Percentiles rank a stretch among this genome's conserved stretches.
Conservation (phyloP, 1,140 invertebrate species). For the Drosophila bipectinata region DNA sequence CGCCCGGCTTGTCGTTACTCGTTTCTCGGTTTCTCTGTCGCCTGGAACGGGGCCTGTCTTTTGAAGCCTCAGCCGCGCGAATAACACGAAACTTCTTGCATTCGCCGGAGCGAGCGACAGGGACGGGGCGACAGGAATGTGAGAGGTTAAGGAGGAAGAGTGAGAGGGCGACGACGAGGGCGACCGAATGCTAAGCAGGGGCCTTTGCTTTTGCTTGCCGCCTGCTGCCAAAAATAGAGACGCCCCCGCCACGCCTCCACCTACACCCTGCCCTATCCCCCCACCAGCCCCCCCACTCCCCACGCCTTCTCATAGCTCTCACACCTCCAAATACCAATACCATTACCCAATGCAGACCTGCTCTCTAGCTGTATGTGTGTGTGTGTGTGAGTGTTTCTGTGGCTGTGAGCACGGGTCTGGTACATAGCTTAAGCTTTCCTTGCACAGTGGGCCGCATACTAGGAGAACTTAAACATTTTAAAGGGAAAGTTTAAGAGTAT, state of each 20-base stretch:
- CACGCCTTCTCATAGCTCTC: constrained; percentile 1
- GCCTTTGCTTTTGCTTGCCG: constrained; percentile 19
- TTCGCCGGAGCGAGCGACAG: constrained; percentile 25
- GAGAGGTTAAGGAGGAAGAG: constrained; percentile 17
- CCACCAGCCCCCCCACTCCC: constrained; percentile 27
- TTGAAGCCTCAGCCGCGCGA: constrained; percentile 61
- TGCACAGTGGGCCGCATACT: constrained; percentile 39
- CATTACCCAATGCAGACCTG: constrained; percentile 40
- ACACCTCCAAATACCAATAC: constrained; percentile 33
- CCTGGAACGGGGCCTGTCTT: constrained; percentile 76
- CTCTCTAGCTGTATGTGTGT: constrained; percentile 26
- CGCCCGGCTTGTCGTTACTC: constrained; percentile 12
- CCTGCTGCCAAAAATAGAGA: constrained; percentile 79
- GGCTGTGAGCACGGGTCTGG: constrained; percentile 34
- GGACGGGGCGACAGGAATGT: constrained; percentile 12
- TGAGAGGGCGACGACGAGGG: constrained; percentile 6
- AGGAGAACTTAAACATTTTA: neutral
- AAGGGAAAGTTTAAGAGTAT: constrained; percentile 6
- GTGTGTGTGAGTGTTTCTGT: constrained; percentile 13
- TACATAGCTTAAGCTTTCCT: constrained; percentile 71
- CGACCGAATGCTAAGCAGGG: constrained; percentile 51
- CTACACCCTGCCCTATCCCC: constrained; percentile 23
- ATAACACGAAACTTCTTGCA: constrained; percentile 74
- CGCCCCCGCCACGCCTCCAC: constrained; percentile 56
- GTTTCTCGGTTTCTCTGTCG: constrained; percentile 46